These are phyloP conservation scores for Coelopa frigida DNA, from an alignment of 1,140 invertebrate genomes.

Conservation along the genomic window DNA sequence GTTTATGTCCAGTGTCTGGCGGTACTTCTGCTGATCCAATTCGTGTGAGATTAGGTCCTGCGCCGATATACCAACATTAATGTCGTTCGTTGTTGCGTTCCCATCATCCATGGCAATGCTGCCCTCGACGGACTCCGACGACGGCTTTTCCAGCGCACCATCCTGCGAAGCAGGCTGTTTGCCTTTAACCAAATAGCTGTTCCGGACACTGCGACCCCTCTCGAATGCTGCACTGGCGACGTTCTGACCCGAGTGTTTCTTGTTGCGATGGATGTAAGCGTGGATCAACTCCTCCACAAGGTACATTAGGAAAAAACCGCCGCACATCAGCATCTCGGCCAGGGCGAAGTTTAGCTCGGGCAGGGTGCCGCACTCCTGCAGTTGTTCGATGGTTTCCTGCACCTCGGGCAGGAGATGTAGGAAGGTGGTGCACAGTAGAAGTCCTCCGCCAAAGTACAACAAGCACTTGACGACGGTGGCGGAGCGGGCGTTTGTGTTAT, in stretches of 20 bases:
- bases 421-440: slow-evolving; percentile 83
- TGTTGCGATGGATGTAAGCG: slow-evolving; percentile 51
- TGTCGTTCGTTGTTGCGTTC: not conserved
- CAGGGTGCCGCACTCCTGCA: slow-evolving; percentile 49
- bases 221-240: slow-evolving; percentile 32
- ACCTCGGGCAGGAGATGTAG: slow-evolving; percentile 87
- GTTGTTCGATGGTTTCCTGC: slow-evolving; percentile 55
- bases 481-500: slow-evolving; percentile 47
- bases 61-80: no score
- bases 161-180: no score
- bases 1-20: slow-evolving; percentile 13
- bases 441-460: slow-evolving; percentile 83
- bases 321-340: slow-evolving; percentile 63
- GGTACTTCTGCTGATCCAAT: slow-evolving; percentile 7
- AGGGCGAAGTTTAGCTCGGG: slow-evolving; percentile 55
- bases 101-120: not conserved
- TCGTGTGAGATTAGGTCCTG: slow-evolving; percentile 6
- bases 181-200: slow-evolving; percentile 31
- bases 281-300: slow-evolving; percentile 77
- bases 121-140: not conserved
- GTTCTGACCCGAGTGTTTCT: slow-evolving; percentile 28
- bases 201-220: slow-evolving; percentile 33
- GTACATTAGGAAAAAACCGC: slow-evolving; percentile 79
- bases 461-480: slow-evolving; percentile 52
- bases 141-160: not conserved